These are phyloP conservation scores for Gallinago solitaria DNA, from an alignment of 2,797 vertebrate species.

Conservation along the genomic window DNA sequence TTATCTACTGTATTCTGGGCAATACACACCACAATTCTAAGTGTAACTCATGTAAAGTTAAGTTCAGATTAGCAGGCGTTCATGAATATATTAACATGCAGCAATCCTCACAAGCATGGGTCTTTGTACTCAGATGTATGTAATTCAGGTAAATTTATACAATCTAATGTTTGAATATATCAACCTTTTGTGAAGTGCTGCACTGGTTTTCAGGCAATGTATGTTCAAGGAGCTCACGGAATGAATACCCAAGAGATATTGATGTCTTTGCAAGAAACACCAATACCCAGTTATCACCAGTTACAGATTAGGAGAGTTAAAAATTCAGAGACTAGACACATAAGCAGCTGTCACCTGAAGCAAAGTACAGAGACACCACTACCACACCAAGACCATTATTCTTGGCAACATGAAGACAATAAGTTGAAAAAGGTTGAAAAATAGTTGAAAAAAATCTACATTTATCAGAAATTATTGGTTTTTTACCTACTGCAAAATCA, in stretches of 20 bases:
- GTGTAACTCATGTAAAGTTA: not conserved
- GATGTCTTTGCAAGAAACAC: not conserved
- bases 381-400: not conserved
- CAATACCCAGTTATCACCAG: not conserved
- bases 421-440: not conserved
- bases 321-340: not conserved
- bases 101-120: not conserved
- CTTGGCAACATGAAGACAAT: accelerated
- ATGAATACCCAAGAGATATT: not conserved
- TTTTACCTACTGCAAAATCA: not conserved
- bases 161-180: not conserved
- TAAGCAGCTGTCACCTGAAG: not conserved
- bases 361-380: not conserved
- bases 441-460: too few species aligned
- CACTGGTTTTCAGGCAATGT: not conserved
- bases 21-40: not conserved
- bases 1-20: not conserved
- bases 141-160: not conserved
- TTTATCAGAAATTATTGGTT: not conserved
- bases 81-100: not conserved
- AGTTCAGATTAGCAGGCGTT: not conserved
- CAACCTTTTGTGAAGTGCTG: not conserved
- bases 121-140: not conserved
- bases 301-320: not conserved
- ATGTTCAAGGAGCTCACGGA: not conserved